Evolutionary conservation across 2,797 vertebrate genomes (phyloP).

Genomic region (Linurgus olivaceus): DNA sequence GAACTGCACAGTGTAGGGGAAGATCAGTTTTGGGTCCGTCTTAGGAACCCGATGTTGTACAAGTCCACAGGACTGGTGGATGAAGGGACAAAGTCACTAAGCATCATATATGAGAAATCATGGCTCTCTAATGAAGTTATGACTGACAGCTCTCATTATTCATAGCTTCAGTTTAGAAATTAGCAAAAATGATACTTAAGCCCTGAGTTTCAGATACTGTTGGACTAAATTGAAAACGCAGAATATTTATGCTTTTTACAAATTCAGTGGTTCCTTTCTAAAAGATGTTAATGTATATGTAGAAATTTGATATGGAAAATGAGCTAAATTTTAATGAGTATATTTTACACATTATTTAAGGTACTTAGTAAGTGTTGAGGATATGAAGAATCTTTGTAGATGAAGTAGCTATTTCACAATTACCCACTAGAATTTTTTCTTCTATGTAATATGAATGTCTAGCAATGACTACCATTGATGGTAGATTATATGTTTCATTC

Average conservation of each 20-base stretch:
- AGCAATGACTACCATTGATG: not conserved
- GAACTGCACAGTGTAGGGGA: not conserved
- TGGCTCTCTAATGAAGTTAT: not conserved
- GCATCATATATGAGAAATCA: not conserved
- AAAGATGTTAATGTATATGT: not conserved
- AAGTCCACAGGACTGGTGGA: fast-evolving
- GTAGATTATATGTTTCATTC: not conserved
- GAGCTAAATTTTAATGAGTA: not conserved
- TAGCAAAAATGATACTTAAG: not conserved
- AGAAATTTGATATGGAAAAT: not conserved
- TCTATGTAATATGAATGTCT: not conserved
- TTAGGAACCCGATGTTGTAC: not conserved
- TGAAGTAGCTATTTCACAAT: not conserved
- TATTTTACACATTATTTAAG: not conserved
- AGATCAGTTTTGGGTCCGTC: not conserved
- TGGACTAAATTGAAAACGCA: not conserved
- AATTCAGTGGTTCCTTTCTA: not conserved
- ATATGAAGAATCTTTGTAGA: not conserved
- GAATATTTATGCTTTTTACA: not conserved
- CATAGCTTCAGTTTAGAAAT: not conserved
- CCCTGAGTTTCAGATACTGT: not conserved
- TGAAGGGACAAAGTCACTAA: not conserved
- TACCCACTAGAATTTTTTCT: not conserved
- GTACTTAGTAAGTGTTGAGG: not conserved
- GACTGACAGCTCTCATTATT: not conserved